Evolutionary conservation across 2,888 invertebrate genomes (phyloP).

Genomic region (Atethmia centrago): DNA sequence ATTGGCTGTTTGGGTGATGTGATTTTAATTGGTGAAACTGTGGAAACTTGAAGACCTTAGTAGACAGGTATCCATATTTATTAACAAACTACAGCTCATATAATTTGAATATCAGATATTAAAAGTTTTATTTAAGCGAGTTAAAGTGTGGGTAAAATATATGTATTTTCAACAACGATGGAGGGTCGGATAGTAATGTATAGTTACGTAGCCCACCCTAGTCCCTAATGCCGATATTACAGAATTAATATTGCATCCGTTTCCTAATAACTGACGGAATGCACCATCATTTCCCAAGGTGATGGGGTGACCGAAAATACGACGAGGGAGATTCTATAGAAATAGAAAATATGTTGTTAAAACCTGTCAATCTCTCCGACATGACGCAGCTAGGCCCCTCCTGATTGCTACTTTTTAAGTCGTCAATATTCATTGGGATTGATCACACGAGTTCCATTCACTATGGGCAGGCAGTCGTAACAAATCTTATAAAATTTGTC

Average conservation of each 20-base stretch:
- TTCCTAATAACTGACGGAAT: conserved; percentile 47
- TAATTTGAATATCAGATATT: conserved; percentile 4
- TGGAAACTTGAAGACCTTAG: background rate
- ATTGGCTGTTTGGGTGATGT: conserved; percentile 42
- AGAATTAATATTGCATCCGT: conserved; percentile 56
- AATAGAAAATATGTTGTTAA: conserved; percentile 49
- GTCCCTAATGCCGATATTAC: conserved; percentile 35
- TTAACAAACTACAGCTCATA: conserved; percentile 12
- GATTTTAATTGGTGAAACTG: conserved; percentile 24
- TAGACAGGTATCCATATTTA: background rate
- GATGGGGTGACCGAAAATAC: conserved; percentile 36
- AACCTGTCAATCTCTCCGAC: conserved; percentile 37
- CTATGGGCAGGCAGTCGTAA: conserved; percentile 52
- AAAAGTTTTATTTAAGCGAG: conserved; percentile 19
- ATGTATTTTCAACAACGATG: background rate
- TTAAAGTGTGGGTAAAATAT: background rate
- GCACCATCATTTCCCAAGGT: conserved; percentile 60
- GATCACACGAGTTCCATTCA: conserved; percentile 57
- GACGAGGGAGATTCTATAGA: conserved; percentile 52
- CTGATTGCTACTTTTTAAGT: conserved; percentile 61
- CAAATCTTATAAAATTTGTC: conserved; percentile 69
- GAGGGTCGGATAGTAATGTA: background rate
- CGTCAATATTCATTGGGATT: conserved; percentile 60
- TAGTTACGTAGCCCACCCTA: conserved; percentile 27
- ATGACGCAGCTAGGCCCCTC: conserved; percentile 9